Percentiles rank a stretch among this genome's conserved stretches.
phyloP scores from a whole-genome alignment of 2,888 invertebrate species.

The Orchesella flavescens region DNA sequence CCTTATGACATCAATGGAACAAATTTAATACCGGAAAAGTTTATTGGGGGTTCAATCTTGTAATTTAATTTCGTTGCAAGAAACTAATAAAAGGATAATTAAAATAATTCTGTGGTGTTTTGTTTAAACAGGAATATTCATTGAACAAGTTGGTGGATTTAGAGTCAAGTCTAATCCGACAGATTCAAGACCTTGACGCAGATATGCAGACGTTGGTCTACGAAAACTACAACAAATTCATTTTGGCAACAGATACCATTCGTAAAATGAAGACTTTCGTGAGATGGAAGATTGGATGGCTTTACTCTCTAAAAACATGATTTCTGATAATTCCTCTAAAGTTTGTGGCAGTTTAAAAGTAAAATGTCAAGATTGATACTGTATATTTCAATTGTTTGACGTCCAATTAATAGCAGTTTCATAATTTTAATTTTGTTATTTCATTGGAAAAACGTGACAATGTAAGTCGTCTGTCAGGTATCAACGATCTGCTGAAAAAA shows the following conservation, averaged over 20 bases:
- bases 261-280: slow-evolving; percentile 97
- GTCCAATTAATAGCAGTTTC: too few species aligned
- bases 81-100: too few species aligned
- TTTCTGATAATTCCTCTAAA: slow-evolving; percentile 89
- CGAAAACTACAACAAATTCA: slow-evolving; percentile 99
- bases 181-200: slow-evolving; percentile 95
- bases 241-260: slow-evolving; percentile 96
- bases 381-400: too few species aligned
- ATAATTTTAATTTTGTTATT: not conserved
- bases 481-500: slow-evolving; percentile 90
- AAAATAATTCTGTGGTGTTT: too few species aligned
- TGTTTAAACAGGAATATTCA: slow-evolving; percentile 81
- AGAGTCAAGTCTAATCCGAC: slow-evolving; percentile 89
- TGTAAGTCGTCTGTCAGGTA: slow-evolving; percentile 90
- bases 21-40: slow-evolving; percentile 87
- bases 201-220: slow-evolving; percentile 99
- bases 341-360: slow-evolving; percentile 82
- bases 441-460: slow-evolving; percentile 85
- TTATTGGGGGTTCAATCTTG: too few species aligned
- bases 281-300: slow-evolving; percentile 99
- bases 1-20: slow-evolving; percentile 87
- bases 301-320: slow-evolving; percentile 90
- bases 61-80: too few species aligned
- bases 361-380: too few species aligned
- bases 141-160: slow-evolving; percentile 96